Conservation (phyloP, 2,888 invertebrate genomes). For the Ctenicera cuprea region DNA sequence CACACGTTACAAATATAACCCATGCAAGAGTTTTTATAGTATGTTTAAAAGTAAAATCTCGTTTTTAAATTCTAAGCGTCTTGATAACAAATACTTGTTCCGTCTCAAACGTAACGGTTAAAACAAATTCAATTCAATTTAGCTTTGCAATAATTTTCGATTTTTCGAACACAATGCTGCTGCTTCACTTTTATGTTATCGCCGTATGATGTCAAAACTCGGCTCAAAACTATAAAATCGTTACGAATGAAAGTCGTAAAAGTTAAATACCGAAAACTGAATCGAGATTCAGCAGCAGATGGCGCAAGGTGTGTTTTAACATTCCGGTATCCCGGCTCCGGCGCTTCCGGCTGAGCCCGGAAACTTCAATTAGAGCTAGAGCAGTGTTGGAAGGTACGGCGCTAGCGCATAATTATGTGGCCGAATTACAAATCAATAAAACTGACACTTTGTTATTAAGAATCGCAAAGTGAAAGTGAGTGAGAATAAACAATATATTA, state of each 20-base stretch:
- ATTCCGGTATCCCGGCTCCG: conserved; percentile 27
- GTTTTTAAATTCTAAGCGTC: no score
- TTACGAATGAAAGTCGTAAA: conserved; percentile 20
- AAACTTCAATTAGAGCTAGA: conserved; percentile 40
- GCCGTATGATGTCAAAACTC: no score
- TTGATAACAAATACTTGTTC: no score
- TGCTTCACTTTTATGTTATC: background rate
- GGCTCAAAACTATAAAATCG: no score
- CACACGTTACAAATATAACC: no score
- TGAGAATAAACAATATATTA: background rate
- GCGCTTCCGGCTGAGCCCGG: conserved; percentile 40
- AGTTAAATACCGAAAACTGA: conserved; percentile 32
- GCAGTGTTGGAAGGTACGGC: conserved; percentile 29
- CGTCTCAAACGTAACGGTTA: no score
- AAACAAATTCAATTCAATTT: no score
- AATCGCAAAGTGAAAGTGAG: background rate
- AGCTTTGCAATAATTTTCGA: no score
- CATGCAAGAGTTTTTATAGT: no score
- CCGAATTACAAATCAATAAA: conserved; percentile 33
- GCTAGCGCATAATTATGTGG: conserved; percentile 37
- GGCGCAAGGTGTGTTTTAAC: conserved; percentile 35
- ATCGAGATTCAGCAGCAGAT: conserved; percentile 36
- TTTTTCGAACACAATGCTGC: background rate
- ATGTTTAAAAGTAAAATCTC: no score
- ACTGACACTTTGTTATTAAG: conserved; percentile 30